These are phyloP conservation scores for Tragopan temminckii DNA, from an alignment of 2,797 vertebrate species.

Conservation along the genomic window DNA sequence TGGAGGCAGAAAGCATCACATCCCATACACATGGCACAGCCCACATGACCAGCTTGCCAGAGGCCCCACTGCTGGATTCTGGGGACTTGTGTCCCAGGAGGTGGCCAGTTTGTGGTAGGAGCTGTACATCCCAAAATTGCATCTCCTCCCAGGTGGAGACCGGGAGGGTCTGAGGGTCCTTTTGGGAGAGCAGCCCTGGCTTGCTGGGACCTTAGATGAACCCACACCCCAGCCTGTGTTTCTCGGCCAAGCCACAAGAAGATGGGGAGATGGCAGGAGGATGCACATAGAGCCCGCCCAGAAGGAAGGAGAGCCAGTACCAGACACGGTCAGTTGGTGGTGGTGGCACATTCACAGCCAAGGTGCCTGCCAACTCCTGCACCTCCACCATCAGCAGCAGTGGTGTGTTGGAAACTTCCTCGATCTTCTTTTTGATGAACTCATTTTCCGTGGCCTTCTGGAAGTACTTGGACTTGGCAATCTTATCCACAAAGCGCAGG, in stretches of 20 bases:
- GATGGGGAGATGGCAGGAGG: neutral
- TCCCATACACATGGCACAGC: rapidly evolving
- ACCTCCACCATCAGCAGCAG: constrained; percentile 91
- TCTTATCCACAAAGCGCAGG: constrained; percentile 92
- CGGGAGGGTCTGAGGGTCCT: neutral
- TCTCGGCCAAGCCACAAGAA: neutral
- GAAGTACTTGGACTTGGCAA: constrained; percentile 92
- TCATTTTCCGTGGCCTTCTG: constrained; percentile 92
- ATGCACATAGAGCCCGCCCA: rapidly evolving
- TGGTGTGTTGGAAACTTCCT: constrained; percentile 92
- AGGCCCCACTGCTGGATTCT: neutral
- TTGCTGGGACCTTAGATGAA: too few species aligned
- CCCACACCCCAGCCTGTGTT: neutral
- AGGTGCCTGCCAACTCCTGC: constrained; percentile 87
- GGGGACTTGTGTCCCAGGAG: neutral
- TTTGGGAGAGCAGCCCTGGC: neutral
- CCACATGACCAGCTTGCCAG: neutral
- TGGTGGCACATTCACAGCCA: constrained; percentile 89
- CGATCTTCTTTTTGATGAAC: constrained; percentile 94
- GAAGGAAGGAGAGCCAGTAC: constrained; percentile 72
- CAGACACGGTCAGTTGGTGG: constrained; percentile 92
- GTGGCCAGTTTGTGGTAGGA: neutral
- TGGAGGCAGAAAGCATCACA: neutral
- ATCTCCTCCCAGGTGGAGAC: neutral
- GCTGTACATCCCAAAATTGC: neutral